Base-by-base conservation (phyloP, 2,888 invertebrate species). In the Ornithoptera alexandrae region DNA sequence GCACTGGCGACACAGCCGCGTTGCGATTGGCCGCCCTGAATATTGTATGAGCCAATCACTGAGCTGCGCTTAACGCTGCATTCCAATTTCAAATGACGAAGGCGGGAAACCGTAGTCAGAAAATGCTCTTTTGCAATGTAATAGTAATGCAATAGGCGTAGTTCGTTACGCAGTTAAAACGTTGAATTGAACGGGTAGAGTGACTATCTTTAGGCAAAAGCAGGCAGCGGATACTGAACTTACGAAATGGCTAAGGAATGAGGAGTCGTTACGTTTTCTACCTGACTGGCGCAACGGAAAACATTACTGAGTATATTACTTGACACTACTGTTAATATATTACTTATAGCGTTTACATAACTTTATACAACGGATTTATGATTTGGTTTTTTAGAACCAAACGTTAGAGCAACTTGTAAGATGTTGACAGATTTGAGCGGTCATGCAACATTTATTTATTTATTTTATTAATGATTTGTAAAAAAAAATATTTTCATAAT, bases 21-120 rank as follows among this genome's bases (percentile, higher is more conserved):
- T 80, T 86, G 87, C 91, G 85, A 92, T 92, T 92, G 92, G 92
- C 81, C 78, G 88, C 80, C 76, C 85, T 92, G 92, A 92, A 92
- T 92, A 92, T 92, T 92, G 92, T 92, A 92, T 92, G 92, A 92
- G 83, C 92, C 92, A 92, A 92, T 92, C 92, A 90, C 88, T 73
- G 84, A 75, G 85, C 78, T 89, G 92, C 90, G 90, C 88, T 89
- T 89, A 88, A 84, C 86, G 86, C 84, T 91, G 92, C 92, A 92
- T 92, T 92, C 90, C 91, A 89, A 92, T 91, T 92, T 92, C 84
- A 89, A 92, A 92, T 88, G 84, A 84, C 81, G 84, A 89, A 90
- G 89, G 89, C 89, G 90, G 88, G 86, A 90, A 90, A 88, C 82
- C 78, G 83, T 78, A 81, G 83, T 85, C 87, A 87, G 86, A 87